A percentile compares a stretch with the other conserved stretches of the same genome.
These are phyloP conservation scores for Macrosteles quadrilineatus DNA, from an alignment of 1,140 invertebrate species.

Conservation along the genomic window DNA sequence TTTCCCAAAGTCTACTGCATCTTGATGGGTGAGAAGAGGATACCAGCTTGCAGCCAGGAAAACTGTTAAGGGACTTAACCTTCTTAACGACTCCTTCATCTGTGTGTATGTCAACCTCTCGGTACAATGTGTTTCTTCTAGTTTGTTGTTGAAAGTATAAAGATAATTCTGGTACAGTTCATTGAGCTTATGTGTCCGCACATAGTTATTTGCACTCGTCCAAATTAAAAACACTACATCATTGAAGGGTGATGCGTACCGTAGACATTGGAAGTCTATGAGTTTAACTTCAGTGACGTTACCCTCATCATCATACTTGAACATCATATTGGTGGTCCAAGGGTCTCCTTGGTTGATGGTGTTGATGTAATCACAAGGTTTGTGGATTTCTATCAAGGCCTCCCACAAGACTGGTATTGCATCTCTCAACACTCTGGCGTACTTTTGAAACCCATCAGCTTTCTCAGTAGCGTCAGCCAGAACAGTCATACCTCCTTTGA, in stretches of 20 bases:
- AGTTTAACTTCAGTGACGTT: constrained; percentile 57
- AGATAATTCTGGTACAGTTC: background rate
- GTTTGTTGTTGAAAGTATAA: background rate
- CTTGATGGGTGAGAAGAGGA: background rate
- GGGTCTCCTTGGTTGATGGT: constrained; percentile 66
- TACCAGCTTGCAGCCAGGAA: background rate
- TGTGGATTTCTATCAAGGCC: background rate
- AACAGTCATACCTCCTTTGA: background rate
- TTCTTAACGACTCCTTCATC: background rate
- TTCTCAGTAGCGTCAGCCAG: background rate
- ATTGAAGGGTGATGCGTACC: constrained; percentile 54
- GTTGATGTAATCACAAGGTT: constrained; percentile 48
- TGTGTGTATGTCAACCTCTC: background rate
- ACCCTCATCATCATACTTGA: constrained; percentile 55
- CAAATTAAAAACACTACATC: constrained; percentile 62
- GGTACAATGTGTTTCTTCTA: background rate
- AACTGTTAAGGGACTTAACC: background rate
- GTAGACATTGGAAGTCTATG: constrained; percentile 63
- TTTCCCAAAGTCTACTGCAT: background rate
- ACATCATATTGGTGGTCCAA: constrained; percentile 68
- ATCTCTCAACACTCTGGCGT: background rate
- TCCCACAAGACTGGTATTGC: background rate
- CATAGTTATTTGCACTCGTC: constrained; percentile 50
- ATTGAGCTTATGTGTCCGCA: background rate
- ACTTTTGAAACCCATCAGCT: background rate